Evolutionary conservation across 2,113 vertebrate genomes (phyloP).

Genomic region (Diglossa brunneiventris): DNA sequence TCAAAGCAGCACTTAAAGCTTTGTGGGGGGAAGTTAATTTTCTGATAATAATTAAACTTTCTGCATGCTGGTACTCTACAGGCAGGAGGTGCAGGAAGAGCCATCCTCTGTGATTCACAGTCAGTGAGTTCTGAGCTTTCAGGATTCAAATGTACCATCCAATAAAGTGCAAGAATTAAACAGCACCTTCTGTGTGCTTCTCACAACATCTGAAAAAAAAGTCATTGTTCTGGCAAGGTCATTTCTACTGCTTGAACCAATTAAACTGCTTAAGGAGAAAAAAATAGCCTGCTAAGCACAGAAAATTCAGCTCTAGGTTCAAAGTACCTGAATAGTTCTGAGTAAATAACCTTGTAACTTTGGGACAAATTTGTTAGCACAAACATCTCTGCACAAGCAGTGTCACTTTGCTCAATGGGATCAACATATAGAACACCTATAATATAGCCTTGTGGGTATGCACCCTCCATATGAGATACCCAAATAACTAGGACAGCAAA

Average conservation of each 20-base stretch:
- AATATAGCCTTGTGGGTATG: fast-evolving
- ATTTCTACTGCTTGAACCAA: neutral
- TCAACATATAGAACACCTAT: neutral
- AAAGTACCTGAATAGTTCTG: neutral
- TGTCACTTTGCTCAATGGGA: neutral
- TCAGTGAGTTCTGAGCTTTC: neutral
- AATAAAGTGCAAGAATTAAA: neutral
- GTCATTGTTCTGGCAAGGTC: neutral
- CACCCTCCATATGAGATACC: fast-evolving
- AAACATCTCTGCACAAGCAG: neutral
- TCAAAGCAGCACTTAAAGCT: neutral
- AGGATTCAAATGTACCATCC: neutral
- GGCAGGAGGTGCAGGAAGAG: neutral
- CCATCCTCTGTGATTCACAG: neutral
- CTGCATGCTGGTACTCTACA: neutral
- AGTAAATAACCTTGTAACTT: neutral
- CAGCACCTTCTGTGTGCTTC: neutral
- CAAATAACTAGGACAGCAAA: neutral
- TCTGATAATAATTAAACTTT: neutral
- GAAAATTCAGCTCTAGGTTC: neutral
- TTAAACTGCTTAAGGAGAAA: neutral
- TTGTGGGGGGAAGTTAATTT: neutral
- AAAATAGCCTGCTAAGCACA: neutral
- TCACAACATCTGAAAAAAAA: neutral
- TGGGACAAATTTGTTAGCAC: neutral